These are phyloP conservation scores for Megamerina dolium DNA, from an alignment of 2,888 invertebrate genomes.

Conservation along the genomic window DNA sequence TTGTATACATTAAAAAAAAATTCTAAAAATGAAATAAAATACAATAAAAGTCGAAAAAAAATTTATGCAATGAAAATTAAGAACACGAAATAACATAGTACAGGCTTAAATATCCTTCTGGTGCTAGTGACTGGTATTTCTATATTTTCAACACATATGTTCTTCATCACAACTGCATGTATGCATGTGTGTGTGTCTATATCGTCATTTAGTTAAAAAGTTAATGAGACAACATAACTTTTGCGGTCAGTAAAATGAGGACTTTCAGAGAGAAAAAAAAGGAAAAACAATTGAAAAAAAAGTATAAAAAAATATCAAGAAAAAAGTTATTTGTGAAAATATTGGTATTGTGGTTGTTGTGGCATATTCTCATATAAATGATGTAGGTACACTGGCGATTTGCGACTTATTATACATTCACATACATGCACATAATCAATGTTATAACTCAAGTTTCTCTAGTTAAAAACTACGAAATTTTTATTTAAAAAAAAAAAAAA, in stretches of 20 bases:
- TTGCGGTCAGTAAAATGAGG: slow-evolving; percentile 8
- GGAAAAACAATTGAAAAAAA: slow-evolving; percentile 4
- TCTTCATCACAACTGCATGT: not conserved
- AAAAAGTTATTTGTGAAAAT: too few relatives aligned
- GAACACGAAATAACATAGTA: not conserved
- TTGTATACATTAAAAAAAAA: too few relatives aligned
- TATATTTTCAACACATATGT: not conserved
- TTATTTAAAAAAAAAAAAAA: too few relatives aligned
- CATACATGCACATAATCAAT: too few relatives aligned
- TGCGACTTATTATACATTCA: too few relatives aligned
- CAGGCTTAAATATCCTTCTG: slow-evolving; percentile 7
- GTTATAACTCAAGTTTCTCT: too few relatives aligned
- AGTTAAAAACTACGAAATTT: too few relatives aligned
- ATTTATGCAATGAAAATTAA: not conserved
- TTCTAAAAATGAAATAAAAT: too few relatives aligned
- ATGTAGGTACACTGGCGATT: too few relatives aligned
- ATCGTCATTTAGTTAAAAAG: slow-evolving; percentile 1
- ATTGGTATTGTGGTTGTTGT: too few relatives aligned
- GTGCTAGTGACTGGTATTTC: too few relatives aligned
- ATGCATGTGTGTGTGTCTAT: not conserved
- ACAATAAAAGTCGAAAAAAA: not conserved
- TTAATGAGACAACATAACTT: slow-evolving; percentile 18
- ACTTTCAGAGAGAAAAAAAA: not conserved
- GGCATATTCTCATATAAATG: too few relatives aligned
- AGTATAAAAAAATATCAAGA: not conserved